These are phyloP conservation scores for Tipula unca DNA, from an alignment of 2,888 invertebrate species.

Conservation along the genomic window DNA sequence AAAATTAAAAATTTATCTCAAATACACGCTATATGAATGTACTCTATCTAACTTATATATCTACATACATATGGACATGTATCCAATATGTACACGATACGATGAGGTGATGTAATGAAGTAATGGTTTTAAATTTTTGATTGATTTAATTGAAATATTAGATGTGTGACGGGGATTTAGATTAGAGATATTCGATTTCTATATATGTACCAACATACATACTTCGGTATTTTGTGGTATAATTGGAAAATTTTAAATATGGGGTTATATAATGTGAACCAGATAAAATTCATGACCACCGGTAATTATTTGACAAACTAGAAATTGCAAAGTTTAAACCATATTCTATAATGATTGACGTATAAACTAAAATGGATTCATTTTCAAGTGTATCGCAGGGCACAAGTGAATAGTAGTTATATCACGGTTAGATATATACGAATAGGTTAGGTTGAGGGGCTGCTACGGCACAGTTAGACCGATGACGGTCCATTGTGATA, in stretches of 20 bases:
- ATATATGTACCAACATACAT: background rate
- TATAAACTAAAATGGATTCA: too few species aligned
- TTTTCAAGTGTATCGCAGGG: too few species aligned
- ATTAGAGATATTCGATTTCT: background rate
- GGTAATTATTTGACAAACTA: too few species aligned
- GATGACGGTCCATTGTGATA: too few species aligned
- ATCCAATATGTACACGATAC: background rate
- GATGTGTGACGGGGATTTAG: background rate
- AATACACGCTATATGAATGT: background rate
- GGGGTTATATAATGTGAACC: too few species aligned
- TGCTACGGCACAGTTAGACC: too few species aligned
- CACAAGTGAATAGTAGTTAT: too few species aligned
- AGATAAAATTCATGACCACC: too few species aligned
- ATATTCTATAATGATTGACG: too few species aligned
- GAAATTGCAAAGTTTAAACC: too few species aligned
- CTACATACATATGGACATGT: background rate
- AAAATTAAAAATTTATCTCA: background rate
- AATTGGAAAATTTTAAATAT: background rate
- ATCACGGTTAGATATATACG: too few species aligned
- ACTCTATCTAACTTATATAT: background rate
- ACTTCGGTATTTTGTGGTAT: background rate
- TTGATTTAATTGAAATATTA: slow-evolving; percentile 8
- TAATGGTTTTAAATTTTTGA: background rate
- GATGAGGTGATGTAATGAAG: background rate
- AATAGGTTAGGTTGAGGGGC: too few species aligned